These are phyloP conservation scores for Lagenorhynchus albirostris DNA, from an alignment of 2,113 vertebrate species.

Conservation along the genomic window DNA sequence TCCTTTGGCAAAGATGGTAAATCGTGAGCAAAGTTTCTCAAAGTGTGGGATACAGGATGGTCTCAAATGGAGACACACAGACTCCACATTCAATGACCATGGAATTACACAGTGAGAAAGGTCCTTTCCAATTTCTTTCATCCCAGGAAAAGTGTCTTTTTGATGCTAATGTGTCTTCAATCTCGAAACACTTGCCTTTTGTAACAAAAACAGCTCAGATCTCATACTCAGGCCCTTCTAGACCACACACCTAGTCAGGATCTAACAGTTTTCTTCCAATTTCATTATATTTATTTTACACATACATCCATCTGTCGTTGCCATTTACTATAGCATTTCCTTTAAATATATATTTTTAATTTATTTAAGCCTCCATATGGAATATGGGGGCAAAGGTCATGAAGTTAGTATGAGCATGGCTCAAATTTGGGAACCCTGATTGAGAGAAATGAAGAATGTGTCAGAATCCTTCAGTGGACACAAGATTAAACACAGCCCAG, in stretches of 20 bases:
- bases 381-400: background rate
- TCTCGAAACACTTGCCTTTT: conserved; percentile 46
- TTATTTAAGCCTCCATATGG: background rate
- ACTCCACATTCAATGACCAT: conserved; percentile 29
- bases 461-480: background rate
- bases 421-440: background rate
- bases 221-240: background rate
- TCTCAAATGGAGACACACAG: background rate
- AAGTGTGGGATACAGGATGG: background rate
- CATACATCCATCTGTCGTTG: background rate
- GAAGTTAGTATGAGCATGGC: background rate
- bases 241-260: background rate
- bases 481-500: background rate
- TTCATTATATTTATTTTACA: background rate
- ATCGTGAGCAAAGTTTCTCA: background rate
- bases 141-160: background rate
- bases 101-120: conserved; percentile 28
- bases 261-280: background rate
- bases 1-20: background rate
- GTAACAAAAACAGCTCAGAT: background rate
- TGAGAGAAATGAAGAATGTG: background rate
- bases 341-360: background rate
- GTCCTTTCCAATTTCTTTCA: conserved; percentile 47
- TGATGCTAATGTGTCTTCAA: conserved; percentile 23
- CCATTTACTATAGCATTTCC: background rate